Percentiles rank a stretch among this genome's conserved stretches.
These are phyloP conservation scores for Idaea dimidiata DNA, from an alignment of 2,888 invertebrate species.

Conservation along the genomic window DNA sequence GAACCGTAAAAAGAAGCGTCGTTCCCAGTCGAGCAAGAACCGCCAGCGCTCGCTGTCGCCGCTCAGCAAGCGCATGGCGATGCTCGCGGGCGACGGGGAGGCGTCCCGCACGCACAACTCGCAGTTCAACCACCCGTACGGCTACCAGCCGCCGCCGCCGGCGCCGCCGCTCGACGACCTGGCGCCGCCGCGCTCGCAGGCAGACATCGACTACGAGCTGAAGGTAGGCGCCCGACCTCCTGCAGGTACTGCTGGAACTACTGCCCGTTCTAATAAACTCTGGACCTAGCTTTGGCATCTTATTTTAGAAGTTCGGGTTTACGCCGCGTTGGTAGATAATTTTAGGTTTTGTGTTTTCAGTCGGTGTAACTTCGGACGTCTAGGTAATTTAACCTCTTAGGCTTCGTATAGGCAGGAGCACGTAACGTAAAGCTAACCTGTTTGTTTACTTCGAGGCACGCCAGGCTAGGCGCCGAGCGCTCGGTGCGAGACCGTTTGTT, in stretches of 20 bases:
- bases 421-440: too few species aligned
- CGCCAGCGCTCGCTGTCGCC: slow-evolving; percentile 89
- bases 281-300: background rate
- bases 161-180: slow-evolving; percentile 69
- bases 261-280: background rate
- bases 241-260: background rate
- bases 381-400: too few species aligned
- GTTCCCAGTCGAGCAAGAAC: slow-evolving; percentile 79
- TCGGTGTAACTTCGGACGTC: too few species aligned
- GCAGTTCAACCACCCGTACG: slow-evolving; percentile 86
- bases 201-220: slow-evolving; percentile 83
- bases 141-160: slow-evolving; percentile 81
- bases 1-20: slow-evolving; percentile 81
- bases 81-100: slow-evolving; percentile 80
- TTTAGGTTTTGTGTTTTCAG: too few species aligned
- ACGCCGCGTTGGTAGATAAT: too few species aligned
- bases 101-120: slow-evolving; percentile 77
- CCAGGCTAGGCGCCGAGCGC: too few species aligned
- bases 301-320: too few species aligned
- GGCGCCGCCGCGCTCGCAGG: slow-evolving; percentile 60
- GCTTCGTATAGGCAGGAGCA: too few species aligned
- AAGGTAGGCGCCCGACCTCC: slow-evolving; percentile 66
- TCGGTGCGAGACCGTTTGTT: too few species aligned
- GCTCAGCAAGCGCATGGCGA: slow-evolving; percentile 90
- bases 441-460: too few species aligned